Evolutionary conservation across 2,113 vertebrate genomes (phyloP).

Genomic region (Dendropsophus ebraccatus): DNA sequence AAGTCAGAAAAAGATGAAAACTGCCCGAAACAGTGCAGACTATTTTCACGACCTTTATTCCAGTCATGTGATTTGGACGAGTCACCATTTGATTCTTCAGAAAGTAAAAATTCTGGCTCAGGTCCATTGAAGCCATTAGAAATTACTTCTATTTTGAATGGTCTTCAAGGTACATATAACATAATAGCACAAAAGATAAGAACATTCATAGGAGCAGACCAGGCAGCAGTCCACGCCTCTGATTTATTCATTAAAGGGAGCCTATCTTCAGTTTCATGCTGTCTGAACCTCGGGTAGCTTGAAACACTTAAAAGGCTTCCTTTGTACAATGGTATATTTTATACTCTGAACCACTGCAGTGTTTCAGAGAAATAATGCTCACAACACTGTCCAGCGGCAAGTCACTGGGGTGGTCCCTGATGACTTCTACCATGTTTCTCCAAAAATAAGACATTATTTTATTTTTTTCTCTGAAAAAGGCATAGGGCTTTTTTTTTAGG

Average conservation of each 20-base stretch:
- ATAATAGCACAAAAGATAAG: not conserved
- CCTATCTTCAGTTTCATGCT: too few relatives aligned
- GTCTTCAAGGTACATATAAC: constrained; percentile 85
- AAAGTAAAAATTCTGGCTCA: constrained; percentile 84
- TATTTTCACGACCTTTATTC: constrained; percentile 81
- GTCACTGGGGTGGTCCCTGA: too few relatives aligned
- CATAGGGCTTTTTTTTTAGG: too few relatives aligned
- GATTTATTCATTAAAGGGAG: not conserved
- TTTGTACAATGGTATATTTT: too few relatives aligned
- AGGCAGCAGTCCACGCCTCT: not conserved
- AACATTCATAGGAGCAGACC: not conserved
- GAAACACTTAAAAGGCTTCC: too few relatives aligned
- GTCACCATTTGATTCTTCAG: constrained; percentile 85
- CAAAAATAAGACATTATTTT: too few relatives aligned
- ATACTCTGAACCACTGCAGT: too few relatives aligned
- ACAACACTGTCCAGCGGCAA: too few relatives aligned
- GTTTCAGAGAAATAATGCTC: too few relatives aligned
- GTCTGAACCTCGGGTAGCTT: too few relatives aligned
- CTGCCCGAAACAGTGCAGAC: constrained; percentile 80
- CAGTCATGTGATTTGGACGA: constrained; percentile 81
- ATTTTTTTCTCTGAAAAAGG: too few relatives aligned
- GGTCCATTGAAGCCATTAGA: constrained; percentile 86
- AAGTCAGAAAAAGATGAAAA: constrained; percentile 83
- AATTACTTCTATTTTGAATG: constrained; percentile 91
- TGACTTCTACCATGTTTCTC: too few relatives aligned